Percentiles rank a stretch among this genome's conserved stretches.
These are phyloP conservation scores for Urocitellus parryii DNA, from an alignment of 2,113 vertebrate species.

Conservation along the genomic window DNA sequence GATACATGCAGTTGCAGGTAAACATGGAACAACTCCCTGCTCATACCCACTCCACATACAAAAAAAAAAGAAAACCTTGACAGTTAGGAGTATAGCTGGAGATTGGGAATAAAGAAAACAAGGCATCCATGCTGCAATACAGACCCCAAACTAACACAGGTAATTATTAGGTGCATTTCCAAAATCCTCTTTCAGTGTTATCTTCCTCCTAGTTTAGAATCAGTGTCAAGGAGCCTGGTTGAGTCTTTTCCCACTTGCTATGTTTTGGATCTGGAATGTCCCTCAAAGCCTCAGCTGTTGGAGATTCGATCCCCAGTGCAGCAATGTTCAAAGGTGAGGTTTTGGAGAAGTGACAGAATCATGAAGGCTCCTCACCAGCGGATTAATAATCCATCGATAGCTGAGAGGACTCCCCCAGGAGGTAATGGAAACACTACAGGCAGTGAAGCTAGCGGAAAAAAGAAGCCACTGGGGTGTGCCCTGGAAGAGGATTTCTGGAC, in stretches of 20 bases:
- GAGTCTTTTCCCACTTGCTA: background rate
- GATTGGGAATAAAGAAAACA: background rate
- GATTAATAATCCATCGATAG: background rate
- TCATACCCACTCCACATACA: too few species aligned
- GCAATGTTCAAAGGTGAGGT: background rate
- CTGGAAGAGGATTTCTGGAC: too few species aligned
- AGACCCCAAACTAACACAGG: background rate
- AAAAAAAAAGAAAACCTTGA: background rate
- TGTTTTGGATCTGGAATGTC: background rate
- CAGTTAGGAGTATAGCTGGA: background rate
- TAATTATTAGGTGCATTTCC: background rate
- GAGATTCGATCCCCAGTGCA: background rate
- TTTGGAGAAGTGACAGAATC: background rate
- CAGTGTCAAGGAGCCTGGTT: background rate
- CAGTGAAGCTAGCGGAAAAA: background rate
- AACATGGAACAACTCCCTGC: background rate
- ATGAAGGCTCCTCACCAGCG: background rate
- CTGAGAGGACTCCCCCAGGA: background rate
- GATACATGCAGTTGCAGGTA: background rate
- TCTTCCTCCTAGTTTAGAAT: background rate
- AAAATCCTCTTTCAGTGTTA: background rate
- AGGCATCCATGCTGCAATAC: fast-evolving
- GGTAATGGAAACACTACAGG: background rate
- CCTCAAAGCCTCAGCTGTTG: background rate
- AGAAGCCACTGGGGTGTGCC: background rate